Conservation (phyloP, 2,888 invertebrate genomes). For the Crematogaster levior region DNA sequence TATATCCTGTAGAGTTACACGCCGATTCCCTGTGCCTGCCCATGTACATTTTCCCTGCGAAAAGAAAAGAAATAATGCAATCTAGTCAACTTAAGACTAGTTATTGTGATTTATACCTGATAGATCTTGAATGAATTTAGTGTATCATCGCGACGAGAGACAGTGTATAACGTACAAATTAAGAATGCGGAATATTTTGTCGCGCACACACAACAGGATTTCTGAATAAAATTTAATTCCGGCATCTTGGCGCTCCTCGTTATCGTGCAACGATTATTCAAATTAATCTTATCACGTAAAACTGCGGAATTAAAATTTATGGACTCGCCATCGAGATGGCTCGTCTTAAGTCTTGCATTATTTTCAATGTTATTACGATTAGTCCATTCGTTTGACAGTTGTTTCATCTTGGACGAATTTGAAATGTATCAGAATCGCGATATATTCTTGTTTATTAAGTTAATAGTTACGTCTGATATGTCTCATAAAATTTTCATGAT, state of each 20-base stretch:
- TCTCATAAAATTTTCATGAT: background rate
- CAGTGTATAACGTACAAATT: background rate
- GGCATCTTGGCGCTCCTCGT: background rate
- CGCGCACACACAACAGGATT: background rate
- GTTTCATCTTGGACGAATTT: background rate
- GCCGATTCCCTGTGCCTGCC: conserved; percentile 90
- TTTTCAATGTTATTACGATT: background rate
- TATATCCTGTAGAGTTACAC: conserved; percentile 90
- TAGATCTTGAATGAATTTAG: background rate
- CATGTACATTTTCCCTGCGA: conserved; percentile 93
- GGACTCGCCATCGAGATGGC: background rate
- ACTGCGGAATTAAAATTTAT: conserved; percentile 23
- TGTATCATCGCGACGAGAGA: background rate
- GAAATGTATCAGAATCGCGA: background rate
- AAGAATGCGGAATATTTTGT: background rate
- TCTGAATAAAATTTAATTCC: conserved; percentile 38
- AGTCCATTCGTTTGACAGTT: background rate
- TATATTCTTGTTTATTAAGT: background rate
- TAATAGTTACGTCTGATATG: background rate
- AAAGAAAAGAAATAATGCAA: conserved; percentile 58
- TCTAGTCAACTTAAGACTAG: background rate
- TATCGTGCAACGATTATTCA: conserved; percentile 42
- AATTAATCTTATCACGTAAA: conserved; percentile 23
- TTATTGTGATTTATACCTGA: background rate
- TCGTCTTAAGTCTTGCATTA: background rate